Evolutionary conservation across 1,140 invertebrate genomes (phyloP), one percentile per base, ranked within the genome.

Genomic region (Venturia canescens): DNA sequence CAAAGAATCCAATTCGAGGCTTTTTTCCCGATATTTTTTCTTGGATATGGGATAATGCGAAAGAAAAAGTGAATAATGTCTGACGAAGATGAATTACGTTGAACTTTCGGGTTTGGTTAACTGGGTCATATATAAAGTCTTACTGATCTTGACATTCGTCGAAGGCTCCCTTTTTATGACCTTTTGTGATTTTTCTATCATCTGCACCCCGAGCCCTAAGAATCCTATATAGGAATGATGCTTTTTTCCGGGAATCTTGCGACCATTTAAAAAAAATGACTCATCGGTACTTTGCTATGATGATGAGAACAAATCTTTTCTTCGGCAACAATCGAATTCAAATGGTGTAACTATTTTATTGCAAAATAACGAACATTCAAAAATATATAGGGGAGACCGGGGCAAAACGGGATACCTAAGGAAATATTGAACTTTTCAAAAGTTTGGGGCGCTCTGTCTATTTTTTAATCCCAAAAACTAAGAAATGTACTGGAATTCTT

Each of bases 11-110:
- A 66, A 15, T 66, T 66, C 4, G 9, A 66, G 23, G 5, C 26
- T 15, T 66, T 13, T 15, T 66, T 23, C 26, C 0, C 21, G 23
- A 66, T 66, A 27, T 66, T 66, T 66, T 23, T 27, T n/a, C 4
- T 4, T 23, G 23, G 9, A 66, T 27, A 15, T 23, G 60, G 7
- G 23, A 27, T 66, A 66, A 66, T 66, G n/a, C n/a, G 23, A 66
- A 66, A 66, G 60, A 66, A 66, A 66, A 66, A 66, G 23, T n/a
- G 7, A 23, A 57, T 29, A 23, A 57, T 29, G 60, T 23, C 60
- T 26, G 60, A 66, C 60, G 60, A 66, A 66, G 60, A 66, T 15
- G 60, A 27, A 66, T 66, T 13, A 66, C 23, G 27, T 26, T 15
- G 3, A 26, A 6, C 26, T 3, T 27, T 66, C 60, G 60, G 23